These are phyloP conservation scores for Stegodyphus dumicola DNA, from an alignment of 1,140 invertebrate genomes.

Conservation along the genomic window DNA sequence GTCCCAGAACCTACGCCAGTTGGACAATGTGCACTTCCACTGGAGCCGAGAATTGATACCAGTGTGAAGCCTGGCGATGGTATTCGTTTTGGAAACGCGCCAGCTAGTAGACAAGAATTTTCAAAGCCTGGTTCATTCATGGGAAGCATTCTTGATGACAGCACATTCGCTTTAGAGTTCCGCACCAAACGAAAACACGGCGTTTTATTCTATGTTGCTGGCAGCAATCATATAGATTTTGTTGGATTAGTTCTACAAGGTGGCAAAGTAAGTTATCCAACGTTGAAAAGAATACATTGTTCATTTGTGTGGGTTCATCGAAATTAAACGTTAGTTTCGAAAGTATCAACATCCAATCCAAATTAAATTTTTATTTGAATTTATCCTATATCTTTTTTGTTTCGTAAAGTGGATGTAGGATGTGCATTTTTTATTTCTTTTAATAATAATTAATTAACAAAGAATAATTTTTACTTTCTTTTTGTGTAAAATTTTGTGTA, in stretches of 20 bases:
- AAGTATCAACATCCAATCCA: not conserved
- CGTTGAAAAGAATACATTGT: not conserved
- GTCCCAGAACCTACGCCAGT: conserved; percentile 55
- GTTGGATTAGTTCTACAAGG: conserved; percentile 84
- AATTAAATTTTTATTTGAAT: no score
- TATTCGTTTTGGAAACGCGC: conserved; percentile 57
- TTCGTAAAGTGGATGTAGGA: no score
- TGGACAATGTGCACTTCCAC: conserved; percentile 56
- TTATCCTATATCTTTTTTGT: no score
- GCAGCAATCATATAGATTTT: conserved; percentile 78
- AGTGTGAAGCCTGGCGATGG: conserved; percentile 40
- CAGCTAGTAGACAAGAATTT: conserved; percentile 75
- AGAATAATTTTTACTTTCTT: no score
- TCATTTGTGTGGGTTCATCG: not conserved
- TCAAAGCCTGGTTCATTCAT: conserved; percentile 72
- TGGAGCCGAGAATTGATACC: conserved; percentile 39
- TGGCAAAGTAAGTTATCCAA: conserved; percentile 75
- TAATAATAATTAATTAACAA: no score
- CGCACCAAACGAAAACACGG: conserved; percentile 83
- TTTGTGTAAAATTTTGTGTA: no score
- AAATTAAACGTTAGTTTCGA: no score
- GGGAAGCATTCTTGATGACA: conserved; percentile 71
- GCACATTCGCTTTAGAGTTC: conserved; percentile 83
- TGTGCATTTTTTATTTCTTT: no score
- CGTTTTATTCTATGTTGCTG: conserved; percentile 85